These are phyloP conservation scores for Nycticryphes semicollaris DNA, from an alignment of 2,113 vertebrate genomes.

Conservation along the genomic window DNA sequence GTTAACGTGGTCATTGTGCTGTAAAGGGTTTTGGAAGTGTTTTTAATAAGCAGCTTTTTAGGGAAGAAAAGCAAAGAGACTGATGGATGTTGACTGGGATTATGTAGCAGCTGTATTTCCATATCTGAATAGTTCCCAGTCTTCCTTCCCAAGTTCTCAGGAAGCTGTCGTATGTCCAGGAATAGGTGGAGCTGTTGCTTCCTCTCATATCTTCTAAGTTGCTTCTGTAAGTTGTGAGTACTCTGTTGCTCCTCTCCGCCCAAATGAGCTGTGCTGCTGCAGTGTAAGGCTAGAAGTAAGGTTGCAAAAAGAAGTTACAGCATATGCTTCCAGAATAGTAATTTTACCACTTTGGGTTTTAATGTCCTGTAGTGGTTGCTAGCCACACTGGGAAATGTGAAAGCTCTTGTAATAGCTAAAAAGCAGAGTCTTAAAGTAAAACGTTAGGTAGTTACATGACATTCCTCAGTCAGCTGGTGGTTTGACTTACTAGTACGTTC, in stretches of 20 bases:
- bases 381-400: background rate
- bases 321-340: background rate
- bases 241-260: accelerated
- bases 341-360: background rate
- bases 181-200: background rate
- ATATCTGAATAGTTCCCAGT: background rate
- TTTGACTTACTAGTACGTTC: background rate
- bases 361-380: background rate
- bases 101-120: background rate
- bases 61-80: background rate
- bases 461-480: background rate
- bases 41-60: background rate
- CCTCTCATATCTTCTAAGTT: background rate
- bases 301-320: background rate
- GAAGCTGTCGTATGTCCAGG: background rate
- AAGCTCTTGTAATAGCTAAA: background rate
- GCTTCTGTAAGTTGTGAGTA: background rate
- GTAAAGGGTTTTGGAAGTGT: background rate
- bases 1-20: background rate
- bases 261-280: background rate
- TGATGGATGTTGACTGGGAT: background rate
- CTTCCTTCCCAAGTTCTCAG: background rate
- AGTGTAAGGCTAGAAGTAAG: background rate
- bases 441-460: background rate
- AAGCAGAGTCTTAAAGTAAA: background rate